Base-by-base conservation (phyloP, 1,140 invertebrate genomes). In the Drosophila nikananu region DNA sequence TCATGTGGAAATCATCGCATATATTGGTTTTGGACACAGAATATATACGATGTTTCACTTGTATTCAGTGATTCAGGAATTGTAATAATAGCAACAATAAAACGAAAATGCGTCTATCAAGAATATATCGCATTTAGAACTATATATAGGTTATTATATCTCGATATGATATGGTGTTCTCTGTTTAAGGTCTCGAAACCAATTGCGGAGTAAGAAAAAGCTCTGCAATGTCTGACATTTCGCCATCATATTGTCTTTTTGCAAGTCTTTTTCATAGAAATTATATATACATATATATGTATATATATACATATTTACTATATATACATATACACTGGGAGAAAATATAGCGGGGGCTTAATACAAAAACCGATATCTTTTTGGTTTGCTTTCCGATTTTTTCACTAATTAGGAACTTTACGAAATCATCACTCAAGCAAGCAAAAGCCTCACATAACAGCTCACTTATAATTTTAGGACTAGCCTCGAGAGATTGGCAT, bases 401-500 rank as follows among this genome's bases (percentile, higher is more conserved):
- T 15, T 60, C 21, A 51, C n/a, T 21, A 54, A 62, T 77, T 77
- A 77, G 75, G 75, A 77, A 77, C 75, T 35, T 10, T 37, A 39
- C 21, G 54, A 41, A 59, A 49, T 41, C 54, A 76, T 41, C 54
- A 76, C 74, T 77, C 49, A 32, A 44, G 35, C 49, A 32, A 44
- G 35, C 27, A 67, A 71, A 71, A 59, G 62, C 49, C 32, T 23
- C 17, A 39, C 41, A 62, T 15, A 46, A 15, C 30, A 51, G 54
- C 64, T 77, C 57, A 77, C 74, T 77, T 39, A 39, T 77, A 37
- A 77, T 62, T 77, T 77, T 67, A 77, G 64, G 75, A 77, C 75
- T 78, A 78, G 75, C 74, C 75, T 78, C 64, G 54, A 57, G 42
- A 51, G 51, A 57, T 77, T 77, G 74, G 74, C 74, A 77, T 77